These are phyloP conservation scores for Pseudonaja textilis DNA, from an alignment of 2,113 vertebrate species.

Conservation along the genomic window DNA sequence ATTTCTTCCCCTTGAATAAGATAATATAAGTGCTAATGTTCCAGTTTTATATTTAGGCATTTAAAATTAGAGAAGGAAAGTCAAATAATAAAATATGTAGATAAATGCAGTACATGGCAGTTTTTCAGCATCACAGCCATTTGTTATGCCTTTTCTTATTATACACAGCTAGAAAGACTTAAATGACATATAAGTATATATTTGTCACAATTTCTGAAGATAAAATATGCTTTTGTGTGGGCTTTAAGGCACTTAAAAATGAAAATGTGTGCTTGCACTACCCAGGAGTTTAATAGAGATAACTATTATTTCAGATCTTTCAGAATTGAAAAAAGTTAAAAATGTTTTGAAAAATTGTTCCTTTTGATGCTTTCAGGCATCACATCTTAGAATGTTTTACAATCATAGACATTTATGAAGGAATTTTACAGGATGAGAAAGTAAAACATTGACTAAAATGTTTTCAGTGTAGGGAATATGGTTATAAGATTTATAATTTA, in stretches of 20 bases:
- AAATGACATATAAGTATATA: neutral
- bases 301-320: neutral
- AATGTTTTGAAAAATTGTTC: neutral
- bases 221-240: slow-evolving; percentile 19
- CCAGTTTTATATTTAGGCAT: neutral
- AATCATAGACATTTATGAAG: neutral
- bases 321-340: neutral
- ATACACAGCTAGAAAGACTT: neutral
- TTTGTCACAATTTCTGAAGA: slow-evolving; percentile 50
- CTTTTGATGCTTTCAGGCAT: neutral
- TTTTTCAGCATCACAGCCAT: slow-evolving; percentile 40
- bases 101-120: slow-evolving; percentile 23
- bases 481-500: slow-evolving; percentile 12
- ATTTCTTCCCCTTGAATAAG: neutral
- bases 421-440: slow-evolving; percentile 11
- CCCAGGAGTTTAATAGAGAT: slow-evolving; percentile 4
- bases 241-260: slow-evolving; percentile 18
- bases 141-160: neutral
- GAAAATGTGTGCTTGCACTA: slow-evolving; percentile 17
- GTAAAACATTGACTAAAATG: slow-evolving; percentile 2
- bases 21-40: neutral
- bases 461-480: neutral
- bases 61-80: neutral
- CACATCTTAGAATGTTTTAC: slow-evolving; percentile 3
- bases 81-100: neutral